Evolutionary conservation across 2,797 vertebrate species (phyloP).

Genomic region (Acropternis orthonyx): DNA sequence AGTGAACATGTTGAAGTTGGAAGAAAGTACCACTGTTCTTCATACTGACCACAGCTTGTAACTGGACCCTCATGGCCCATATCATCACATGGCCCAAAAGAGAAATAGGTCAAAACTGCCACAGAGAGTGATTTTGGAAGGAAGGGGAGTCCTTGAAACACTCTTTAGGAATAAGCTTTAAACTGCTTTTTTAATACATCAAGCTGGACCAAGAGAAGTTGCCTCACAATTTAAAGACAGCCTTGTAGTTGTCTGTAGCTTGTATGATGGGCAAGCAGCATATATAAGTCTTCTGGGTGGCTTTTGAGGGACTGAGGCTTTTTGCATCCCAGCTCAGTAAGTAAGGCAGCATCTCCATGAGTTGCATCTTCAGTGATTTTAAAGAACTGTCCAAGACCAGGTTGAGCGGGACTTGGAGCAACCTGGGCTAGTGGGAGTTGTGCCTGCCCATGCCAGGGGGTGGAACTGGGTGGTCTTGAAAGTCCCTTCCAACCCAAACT

Average conservation of each 20-base stretch:
- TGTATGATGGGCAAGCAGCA: neutral
- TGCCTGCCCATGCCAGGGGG: neutral
- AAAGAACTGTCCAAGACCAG: neutral
- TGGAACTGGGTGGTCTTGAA: neutral
- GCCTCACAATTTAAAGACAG: neutral
- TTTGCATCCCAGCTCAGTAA: neutral
- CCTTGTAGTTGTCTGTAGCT: neutral
- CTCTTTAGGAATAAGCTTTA: neutral
- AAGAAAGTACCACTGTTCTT: neutral
- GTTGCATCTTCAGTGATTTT: neutral
- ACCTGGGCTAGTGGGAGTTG: neutral
- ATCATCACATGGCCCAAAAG: neutral
- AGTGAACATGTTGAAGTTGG: neutral
- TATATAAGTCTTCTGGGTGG: rapidly evolving
- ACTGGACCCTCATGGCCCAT: neutral
- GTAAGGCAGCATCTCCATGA: neutral
- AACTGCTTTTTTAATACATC: neutral
- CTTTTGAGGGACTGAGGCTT: neutral
- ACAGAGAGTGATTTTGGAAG: neutral
- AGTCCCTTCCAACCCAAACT: neutral
- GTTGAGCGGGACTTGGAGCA: neutral
- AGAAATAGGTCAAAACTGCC: neutral
- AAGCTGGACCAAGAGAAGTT: neutral
- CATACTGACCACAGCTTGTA: neutral
- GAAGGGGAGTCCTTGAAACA: neutral